phyloP scores from a whole-genome alignment of 2,888 invertebrate species.

The Myopa tessellatipennis region DNA sequence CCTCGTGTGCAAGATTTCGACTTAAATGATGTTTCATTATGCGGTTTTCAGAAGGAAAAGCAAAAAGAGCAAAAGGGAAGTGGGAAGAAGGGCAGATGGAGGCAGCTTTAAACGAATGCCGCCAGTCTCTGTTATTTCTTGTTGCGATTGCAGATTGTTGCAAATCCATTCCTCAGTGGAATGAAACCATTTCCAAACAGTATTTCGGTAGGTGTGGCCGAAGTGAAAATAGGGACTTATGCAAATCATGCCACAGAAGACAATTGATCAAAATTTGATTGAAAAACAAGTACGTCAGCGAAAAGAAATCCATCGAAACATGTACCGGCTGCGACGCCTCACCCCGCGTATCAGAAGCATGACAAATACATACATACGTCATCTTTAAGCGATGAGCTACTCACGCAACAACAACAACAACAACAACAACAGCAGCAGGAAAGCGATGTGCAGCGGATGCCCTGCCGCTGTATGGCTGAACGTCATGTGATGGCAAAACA shows the following conservation, averaged over 20 bases:
- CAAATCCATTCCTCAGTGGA: background rate
- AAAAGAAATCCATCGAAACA: constrained; percentile 56
- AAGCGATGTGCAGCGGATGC: constrained; percentile 27
- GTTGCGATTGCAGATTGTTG: background rate
- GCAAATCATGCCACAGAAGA: constrained; percentile 35
- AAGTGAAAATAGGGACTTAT: background rate
- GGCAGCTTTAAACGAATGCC: background rate
- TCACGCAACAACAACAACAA: constrained; percentile 44
- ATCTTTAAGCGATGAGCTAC: constrained; percentile 15
- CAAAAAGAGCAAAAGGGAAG: background rate
- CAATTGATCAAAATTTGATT: constrained; percentile 48
- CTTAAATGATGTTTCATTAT: constrained; percentile 52
- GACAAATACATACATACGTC: constrained; percentile 17
- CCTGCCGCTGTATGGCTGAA: constrained; percentile 18
- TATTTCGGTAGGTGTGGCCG: background rate
- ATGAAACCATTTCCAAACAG: background rate
- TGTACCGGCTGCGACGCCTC: constrained; percentile 17
- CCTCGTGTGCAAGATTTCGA: constrained; percentile 40
- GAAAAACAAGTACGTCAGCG: constrained; percentile 47
- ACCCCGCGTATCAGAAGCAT: background rate
- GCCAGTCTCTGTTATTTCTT: background rate
- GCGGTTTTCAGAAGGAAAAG: constrained; percentile 38
- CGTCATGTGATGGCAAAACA: constrained; percentile 29
- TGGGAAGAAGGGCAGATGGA: background rate
- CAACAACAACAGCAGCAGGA: constrained; percentile 47